Evolutionary conservation across 2,113 vertebrate genomes (phyloP).

Genomic region (Phycodurus eques): DNA sequence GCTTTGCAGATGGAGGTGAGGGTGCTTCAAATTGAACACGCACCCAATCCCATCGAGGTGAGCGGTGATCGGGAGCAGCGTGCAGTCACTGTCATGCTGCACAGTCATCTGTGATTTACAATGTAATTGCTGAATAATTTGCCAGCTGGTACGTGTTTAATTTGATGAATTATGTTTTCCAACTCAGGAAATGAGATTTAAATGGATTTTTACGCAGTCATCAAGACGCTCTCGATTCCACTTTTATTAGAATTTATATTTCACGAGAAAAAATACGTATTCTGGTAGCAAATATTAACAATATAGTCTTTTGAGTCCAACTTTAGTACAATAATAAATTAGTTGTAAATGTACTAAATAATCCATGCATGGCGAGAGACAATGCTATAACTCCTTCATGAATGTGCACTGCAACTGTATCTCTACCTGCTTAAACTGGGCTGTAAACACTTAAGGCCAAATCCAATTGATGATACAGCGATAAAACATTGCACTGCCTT

Average conservation of each 20-base stretch:
- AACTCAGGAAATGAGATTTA: constrained; percentile 43
- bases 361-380: constrained; percentile 13
- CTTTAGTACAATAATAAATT: constrained; percentile 18
- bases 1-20: constrained; percentile 44
- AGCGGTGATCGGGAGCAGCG: constrained; percentile 33
- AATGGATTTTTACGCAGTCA: constrained; percentile 25
- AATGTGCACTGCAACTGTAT: constrained; percentile 4
- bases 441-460: constrained; percentile 28
- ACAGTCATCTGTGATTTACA: constrained; percentile 66
- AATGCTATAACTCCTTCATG: constrained; percentile 5
- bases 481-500: constrained; percentile 22
- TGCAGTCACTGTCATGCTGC: constrained; percentile 65
- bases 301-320: neutral
- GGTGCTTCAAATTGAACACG: constrained; percentile 45
- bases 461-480: constrained; percentile 14
- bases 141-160: constrained; percentile 63
- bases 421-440: constrained; percentile 1
- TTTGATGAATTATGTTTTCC: constrained; percentile 60
- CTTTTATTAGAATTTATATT: neutral
- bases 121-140: constrained; percentile 68
- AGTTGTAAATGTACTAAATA: constrained; percentile 19
- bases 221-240: neutral
- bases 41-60: constrained; percentile 21
- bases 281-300: neutral
- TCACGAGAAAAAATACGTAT: neutral